Evolutionary conservation across 1,140 invertebrate genomes (phyloP).

Genomic region (Diachasma alloeum): DNA sequence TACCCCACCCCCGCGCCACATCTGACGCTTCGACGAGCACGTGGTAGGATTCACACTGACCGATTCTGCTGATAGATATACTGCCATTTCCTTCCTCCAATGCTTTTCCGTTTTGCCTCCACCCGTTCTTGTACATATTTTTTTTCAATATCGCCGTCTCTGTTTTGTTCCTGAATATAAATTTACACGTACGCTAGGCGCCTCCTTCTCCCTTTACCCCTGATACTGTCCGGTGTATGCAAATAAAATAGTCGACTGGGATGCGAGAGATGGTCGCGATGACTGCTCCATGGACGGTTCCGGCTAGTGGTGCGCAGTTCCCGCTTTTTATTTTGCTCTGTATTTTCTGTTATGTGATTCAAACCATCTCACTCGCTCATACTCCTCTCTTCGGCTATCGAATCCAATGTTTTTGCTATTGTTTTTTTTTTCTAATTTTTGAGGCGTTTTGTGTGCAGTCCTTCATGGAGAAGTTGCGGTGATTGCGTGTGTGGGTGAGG

Average conservation of each 20-base stretch:
- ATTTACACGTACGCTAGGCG: background rate
- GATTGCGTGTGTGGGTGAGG: constrained; percentile 18
- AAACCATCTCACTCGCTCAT: constrained; percentile 31
- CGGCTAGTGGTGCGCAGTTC: constrained; percentile 65
- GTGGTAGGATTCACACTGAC: constrained; percentile 45
- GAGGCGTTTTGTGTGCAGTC: background rate
- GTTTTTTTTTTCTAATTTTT: background rate
- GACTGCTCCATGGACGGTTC: constrained; percentile 60
- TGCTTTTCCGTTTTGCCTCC: constrained; percentile 18
- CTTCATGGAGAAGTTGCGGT: background rate
- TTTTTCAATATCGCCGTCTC: background rate
- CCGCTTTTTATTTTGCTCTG: constrained; percentile 45
- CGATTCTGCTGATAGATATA: constrained; percentile 34
- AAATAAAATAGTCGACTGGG: constrained; percentile 48
- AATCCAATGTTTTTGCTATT: constrained; percentile 2
- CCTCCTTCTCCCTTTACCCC: background rate
- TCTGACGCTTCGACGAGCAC: constrained; percentile 32
- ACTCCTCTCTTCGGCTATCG: constrained; percentile 12
- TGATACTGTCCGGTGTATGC: constrained; percentile 51
- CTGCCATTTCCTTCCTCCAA: constrained; percentile 12
- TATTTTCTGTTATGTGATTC: constrained; percentile 28
- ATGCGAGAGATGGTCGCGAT: constrained; percentile 60
- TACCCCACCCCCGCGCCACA: constrained; percentile 30
- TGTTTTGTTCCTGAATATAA: background rate
- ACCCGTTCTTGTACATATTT: background rate